Base-by-base conservation (phyloP, 2,797 vertebrate genomes). In the Acridotheres tristis region DNA sequence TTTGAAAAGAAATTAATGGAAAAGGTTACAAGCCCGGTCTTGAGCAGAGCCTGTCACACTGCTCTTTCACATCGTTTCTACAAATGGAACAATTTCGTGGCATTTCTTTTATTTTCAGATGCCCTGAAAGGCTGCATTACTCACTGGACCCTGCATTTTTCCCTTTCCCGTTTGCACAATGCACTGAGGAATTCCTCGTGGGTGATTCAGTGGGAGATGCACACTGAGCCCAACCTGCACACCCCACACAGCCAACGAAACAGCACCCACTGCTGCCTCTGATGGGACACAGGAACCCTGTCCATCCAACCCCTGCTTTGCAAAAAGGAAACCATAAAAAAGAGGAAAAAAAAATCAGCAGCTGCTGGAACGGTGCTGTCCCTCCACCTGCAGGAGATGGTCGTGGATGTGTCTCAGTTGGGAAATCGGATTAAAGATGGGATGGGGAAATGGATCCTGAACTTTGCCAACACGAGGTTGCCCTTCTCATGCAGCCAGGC, bases 1-100 rank as follows among this genome's bases (percentile, higher is more conserved):
- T 94, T 96, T 94, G 95, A 91, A 91, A 92, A 91, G 23, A 95
- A 96, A 94, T 94, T 91, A 97, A 95, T 88, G 91, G 86, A 93
- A 96, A 97, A 96, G 93, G 93, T 96, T 96, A 94, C 82, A 77
- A 92, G 93, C 77, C 57, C 21, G 51, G 45, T 85, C 77, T 88
- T 51, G 83, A 91, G 73, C 65, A 29, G 72, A 85, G 75, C 61
- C 57, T 8, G 18, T 93, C 86, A 84, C 80, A 48, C 82, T 91
- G 93, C 87, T 94, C 93, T 94, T 94, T 96, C 94, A 89, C 90
- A 89, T 94, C 2, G 0, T 84, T 91, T 54, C 75, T 85, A 85
- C 77, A 79, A 95, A 93, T 81, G 87, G 87, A 96, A 93, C 45
- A 88, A 89, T 85, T 59, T 78, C 0, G 4, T 95, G 96, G 75